Base-by-base conservation (phyloP, 2,888 invertebrate species). In the Idaea biselata region DNA sequence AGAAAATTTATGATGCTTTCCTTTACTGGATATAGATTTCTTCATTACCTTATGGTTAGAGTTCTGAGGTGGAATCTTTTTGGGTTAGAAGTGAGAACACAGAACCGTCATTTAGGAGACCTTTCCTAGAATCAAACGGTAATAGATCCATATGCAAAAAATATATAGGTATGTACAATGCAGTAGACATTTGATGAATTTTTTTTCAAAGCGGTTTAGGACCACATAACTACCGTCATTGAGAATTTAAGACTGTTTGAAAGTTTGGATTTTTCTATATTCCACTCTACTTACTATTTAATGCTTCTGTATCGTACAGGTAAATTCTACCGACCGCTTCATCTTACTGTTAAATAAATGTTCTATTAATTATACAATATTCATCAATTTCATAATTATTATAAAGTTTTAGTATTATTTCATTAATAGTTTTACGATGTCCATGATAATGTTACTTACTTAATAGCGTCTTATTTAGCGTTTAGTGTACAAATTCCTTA, bases 261-360 rank as follows among this genome's bases (percentile, higher is more conserved):
- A 25, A 25, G 25, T 44, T 44, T 7, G 0, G 17, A 16, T n/a
- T n/a, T 33, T 31, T 58, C 17, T 31, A 6, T 25, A 11, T 53
- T 53, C 17, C 11, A 53, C 11, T 53, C 8, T 53, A 18, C 25
- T 17, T 4, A 8, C 44, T 8, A 33, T 32, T 2, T 1, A 17
- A 11, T 59, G 53, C 44, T 59, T 59, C 56, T 56, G 56, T 56
- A 56, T 56, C 17, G 56, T 56, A 18, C 18, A 56, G 18, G 56
- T 56, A 18, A 8, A 18, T 18, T 2, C 14, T 14, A 18, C 8
- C 56, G 7, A 18, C 6, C 6, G 44, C 44, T 44, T 44, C 44
- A 44, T 14, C 44, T 7, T 44, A 44, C 11, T 44, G 44, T 44
- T 8, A 4, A 32, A 2, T 32, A 32, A 6, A 8, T 32, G 11